Percentiles rank a stretch among this genome's conserved stretches.
These are phyloP conservation scores for Globodera ellingtonae DNA, from an alignment of 1,140 invertebrate species.

Conservation along the genomic window DNA sequence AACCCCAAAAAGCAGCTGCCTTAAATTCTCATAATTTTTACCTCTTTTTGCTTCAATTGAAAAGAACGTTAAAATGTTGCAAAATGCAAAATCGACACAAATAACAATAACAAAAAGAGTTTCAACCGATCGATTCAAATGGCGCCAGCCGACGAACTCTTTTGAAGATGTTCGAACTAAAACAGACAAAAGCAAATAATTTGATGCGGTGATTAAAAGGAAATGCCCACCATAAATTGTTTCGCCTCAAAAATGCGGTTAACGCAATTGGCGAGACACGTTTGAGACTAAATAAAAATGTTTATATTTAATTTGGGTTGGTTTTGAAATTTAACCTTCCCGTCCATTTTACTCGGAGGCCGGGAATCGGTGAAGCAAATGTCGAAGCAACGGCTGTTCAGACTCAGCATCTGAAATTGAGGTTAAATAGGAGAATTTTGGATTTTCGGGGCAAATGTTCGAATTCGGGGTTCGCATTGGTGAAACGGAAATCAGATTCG, in stretches of 20 bases:
- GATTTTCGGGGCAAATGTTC: neutral
- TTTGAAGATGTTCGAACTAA: constrained; percentile 56
- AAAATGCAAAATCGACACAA: too few species aligned
- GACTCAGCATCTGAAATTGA: constrained; percentile 19
- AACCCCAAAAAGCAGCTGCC: too few species aligned
- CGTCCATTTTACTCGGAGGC: constrained; percentile 56
- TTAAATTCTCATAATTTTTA: too few species aligned
- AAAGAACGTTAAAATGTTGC: neutral
- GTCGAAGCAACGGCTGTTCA: constrained; percentile 61
- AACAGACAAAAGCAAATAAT: neutral
- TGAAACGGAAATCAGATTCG: neutral
- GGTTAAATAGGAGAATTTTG: too few species aligned
- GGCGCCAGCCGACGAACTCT: constrained; percentile 15
- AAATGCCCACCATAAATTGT: constrained; percentile 53
- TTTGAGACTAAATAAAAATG: constrained; percentile 34
- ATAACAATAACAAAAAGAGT: neutral
- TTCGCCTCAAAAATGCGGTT: constrained; percentile 64
- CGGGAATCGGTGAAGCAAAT: constrained; percentile 59
- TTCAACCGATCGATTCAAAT: neutral
- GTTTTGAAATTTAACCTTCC: constrained; percentile 27
- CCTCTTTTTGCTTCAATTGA: neutral
- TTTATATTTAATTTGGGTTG: neutral
- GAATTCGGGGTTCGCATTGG: neutral
- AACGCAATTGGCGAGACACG: constrained; percentile 59
- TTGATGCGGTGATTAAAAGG: neutral